Evolutionary conservation across 2,113 vertebrate species (phyloP), one percentile per base, ranked within the genome.

Genomic region (Bolborhynchus lineola): DNA sequence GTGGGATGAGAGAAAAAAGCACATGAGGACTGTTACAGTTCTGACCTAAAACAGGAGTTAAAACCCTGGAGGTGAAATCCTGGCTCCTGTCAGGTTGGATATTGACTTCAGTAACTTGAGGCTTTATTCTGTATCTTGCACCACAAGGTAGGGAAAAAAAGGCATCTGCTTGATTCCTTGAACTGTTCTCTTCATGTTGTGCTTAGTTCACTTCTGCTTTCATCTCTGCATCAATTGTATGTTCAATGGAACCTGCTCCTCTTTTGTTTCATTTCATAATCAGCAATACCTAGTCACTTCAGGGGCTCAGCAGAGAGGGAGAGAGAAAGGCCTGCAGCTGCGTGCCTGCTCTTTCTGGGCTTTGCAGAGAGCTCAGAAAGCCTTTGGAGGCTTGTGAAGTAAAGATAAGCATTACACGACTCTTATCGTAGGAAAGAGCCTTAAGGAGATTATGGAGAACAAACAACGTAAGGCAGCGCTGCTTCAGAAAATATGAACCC

Each of bases 151-250:
- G 15, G 24, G 31, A 39, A 77, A 82, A 82, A 63, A 68, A 90
- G 60, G 13, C 65, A 69, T 80, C 65, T 96, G 53, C 57, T 53
- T 82, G 31, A 29, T 72, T 85, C 37, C 74, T 91, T 75, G 72
- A 92, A 86, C 75, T 86, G 55, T 57, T 89, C 57, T 55, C 65
- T 92, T 91, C 59, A 90, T 72, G 63, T 10, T 84, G 16, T 85
- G 57, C 72, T 93, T 86, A 92, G 29, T 84, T 89, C 15, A 3
- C 47, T 76, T 41, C 81, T 78, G 35, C 78, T 95, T 94, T 95
- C 91, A 94, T 95, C 86, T 94, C 62, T 76, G 62, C n/a, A 95
- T 87, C 53, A 67, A 41, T 16, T 80, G 23, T 17, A 12, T 57
- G 74, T 49, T 92, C 50, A 69, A 14, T 46, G 65, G 70, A 85